Base-by-base conservation (phyloP, 1,140 invertebrate genomes). In the Drosophila tsacasi region DNA sequence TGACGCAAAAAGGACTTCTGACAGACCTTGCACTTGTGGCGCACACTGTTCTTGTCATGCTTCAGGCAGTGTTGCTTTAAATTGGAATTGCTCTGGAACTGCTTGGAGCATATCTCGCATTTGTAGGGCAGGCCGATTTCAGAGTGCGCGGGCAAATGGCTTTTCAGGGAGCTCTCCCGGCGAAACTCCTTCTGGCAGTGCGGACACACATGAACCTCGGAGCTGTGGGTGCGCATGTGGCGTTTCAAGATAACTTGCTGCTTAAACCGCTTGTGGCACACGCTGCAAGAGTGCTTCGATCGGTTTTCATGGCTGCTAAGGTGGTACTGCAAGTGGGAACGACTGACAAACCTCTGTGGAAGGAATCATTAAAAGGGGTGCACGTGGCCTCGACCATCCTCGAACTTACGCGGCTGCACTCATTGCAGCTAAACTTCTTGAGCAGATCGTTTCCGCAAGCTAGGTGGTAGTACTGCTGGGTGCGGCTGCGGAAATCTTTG, bases 391-490 rank as follows among this genome's bases (percentile, higher is more conserved):
- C 8, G 8, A 15, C 5, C 9, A n/a, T 6, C 6, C 1, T 3
- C 5, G 6, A 39, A 66, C 81, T 81, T 75, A 92, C 91, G 6
- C 86, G 77, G 32, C 58, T 54, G 52, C 86, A 90, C 42, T 80
- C 65, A 8, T 71, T 50, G 19, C 85, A 90, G 17, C 25, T 50
- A 27, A 79, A 92, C 39, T 81, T 80, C 52, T 91, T 91, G 17
- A 76, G 71, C 23, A 47, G 47, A 17, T 84, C 74, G 39, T 91
- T 81, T 35, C 83, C 89, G 40, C 94, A 94, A 42, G 93, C 93
- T 3, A 93, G 93, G 82, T 94, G 94, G 58, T 95, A 95, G 32
- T 93, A 94, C 44, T 94, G 94, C 66, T 94, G 94, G 5, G 93
- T 94, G 0, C 94, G 89, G 62, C 94, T 93, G 47, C 93, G 92